Conservation (phyloP, 2,797 vertebrate genomes). For the Pseudochirops corinnae region DNA sequence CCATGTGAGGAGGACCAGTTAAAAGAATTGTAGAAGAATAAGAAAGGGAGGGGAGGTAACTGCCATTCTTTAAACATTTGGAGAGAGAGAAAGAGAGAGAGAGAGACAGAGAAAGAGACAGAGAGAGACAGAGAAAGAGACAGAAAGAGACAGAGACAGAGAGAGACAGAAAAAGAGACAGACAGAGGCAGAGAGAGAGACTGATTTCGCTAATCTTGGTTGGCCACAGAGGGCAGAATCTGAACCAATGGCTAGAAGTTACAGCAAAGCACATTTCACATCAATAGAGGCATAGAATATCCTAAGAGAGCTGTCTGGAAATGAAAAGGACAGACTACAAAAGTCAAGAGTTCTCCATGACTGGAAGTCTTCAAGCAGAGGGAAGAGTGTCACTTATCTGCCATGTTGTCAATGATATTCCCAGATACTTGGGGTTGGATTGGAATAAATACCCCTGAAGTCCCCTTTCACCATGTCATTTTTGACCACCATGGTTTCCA, state of each 20-base stretch:
- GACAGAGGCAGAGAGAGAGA: not conserved
- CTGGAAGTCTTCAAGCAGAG: not conserved
- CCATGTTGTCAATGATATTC: not conserved
- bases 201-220: not conserved
- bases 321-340: not conserved
- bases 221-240: not conserved
- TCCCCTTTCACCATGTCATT: not conserved
- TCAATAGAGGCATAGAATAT: not conserved
- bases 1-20: not conserved
- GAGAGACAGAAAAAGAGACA: not conserved
- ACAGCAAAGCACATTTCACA: not conserved
- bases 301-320: not conserved
- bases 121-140: too few relatives aligned
- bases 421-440: not conserved
- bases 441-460: not conserved
- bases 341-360: not conserved
- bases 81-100: not conserved
- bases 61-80: not conserved
- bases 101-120: too few relatives aligned
- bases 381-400: not conserved
- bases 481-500: not conserved
- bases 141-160: too few relatives aligned
- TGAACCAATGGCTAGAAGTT: not conserved
- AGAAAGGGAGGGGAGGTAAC: not conserved
- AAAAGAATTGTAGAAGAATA: not conserved